These are phyloP conservation scores for Agrochola circellaris DNA, from an alignment of 2,888 invertebrate species.

Conservation along the genomic window DNA sequence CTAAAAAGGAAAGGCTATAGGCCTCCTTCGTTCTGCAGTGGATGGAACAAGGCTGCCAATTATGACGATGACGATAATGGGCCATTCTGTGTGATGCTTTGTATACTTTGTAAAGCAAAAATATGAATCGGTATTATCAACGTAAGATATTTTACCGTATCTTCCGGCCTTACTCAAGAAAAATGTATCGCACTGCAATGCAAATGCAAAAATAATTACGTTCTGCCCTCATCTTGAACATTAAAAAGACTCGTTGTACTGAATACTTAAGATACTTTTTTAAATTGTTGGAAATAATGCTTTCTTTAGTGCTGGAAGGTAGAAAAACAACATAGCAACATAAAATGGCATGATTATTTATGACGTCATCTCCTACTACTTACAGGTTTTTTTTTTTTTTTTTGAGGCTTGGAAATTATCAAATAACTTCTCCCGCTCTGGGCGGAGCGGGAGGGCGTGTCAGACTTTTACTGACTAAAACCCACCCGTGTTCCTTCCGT, in stretches of 20 bases:
- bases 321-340: not conserved
- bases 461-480: too few species aligned
- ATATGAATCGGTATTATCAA: not conserved
- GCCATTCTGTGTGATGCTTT: not conserved
- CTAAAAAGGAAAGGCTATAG: not conserved
- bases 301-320: not conserved
- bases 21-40: too few species aligned
- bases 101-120: not conserved
- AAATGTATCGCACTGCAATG: conserved; percentile 10
- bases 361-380: not conserved
- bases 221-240: conserved; percentile 5
- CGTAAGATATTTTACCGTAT: conserved; percentile 17
- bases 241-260: conserved; percentile 15
- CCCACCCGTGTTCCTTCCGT: too few species aligned
- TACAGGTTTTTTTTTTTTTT: too few species aligned
- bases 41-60: too few species aligned
- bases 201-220: conserved; percentile 47
- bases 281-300: not conserved
- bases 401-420: too few species aligned
- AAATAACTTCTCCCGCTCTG: too few species aligned
- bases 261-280: conserved; percentile 4
- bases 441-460: too few species aligned
- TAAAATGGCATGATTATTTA: not conserved
- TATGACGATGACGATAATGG: not conserved
- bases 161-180: not conserved